phyloP scores from a whole-genome alignment of 2,888 invertebrate genomes.

The Agrenia bidenticulata region DNA sequence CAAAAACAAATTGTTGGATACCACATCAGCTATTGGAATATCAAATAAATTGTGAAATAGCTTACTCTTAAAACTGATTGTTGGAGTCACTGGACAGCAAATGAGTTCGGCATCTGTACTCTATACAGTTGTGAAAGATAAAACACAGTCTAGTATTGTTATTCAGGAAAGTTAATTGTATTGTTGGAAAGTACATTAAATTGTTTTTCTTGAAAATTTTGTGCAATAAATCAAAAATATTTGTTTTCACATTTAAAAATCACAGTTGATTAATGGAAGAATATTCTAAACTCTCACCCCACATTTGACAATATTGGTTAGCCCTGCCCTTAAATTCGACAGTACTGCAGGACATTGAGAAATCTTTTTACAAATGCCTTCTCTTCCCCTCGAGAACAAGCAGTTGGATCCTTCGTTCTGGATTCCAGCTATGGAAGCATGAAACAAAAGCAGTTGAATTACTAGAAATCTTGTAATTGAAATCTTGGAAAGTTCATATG shows the following conservation, averaged over 20 bases:
- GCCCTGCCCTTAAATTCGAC: slow-evolving; percentile 28
- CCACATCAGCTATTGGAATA: slow-evolving; percentile 13
- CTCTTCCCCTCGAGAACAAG: not conserved
- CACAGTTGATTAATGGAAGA: too few relatives aligned
- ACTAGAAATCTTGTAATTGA: too few relatives aligned
- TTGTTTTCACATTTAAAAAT: too few relatives aligned
- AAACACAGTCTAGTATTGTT: too few relatives aligned
- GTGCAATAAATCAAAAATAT: too few relatives aligned
- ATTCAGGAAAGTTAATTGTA: too few relatives aligned
- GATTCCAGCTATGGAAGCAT: not conserved
- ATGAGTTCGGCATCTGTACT: slow-evolving; percentile 4
- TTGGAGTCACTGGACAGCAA: slow-evolving; percentile 32
- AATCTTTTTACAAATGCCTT: slow-evolving; percentile 17
- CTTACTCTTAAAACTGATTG: slow-evolving; percentile 21
- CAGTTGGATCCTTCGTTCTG: not conserved
- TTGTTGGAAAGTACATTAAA: too few relatives aligned
- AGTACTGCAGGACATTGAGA: slow-evolving; percentile 26
- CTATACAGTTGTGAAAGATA: slow-evolving; percentile 1
- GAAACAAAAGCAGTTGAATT: too few relatives aligned
- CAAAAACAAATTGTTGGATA: slow-evolving; percentile 15
- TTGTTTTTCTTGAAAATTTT: too few relatives aligned
- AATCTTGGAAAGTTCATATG: not conserved
- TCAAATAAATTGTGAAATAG: not conserved
- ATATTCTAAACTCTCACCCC: not conserved
- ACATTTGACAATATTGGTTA: slow-evolving; percentile 7